phyloP scores from a whole-genome alignment of 2,113 vertebrate species.

The Rutilus rutilus region DNA sequence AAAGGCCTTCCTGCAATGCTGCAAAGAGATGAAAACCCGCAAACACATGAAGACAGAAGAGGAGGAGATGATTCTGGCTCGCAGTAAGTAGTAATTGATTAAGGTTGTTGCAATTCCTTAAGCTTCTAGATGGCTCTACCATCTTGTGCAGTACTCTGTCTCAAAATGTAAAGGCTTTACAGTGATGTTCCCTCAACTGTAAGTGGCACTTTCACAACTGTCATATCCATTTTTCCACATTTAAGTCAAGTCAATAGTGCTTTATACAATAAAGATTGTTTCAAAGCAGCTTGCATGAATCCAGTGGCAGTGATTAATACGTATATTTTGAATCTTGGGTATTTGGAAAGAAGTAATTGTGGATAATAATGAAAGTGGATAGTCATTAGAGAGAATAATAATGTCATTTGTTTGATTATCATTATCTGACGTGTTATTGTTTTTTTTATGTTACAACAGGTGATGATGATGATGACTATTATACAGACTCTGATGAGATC shows the following conservation, averaged over 20 bases:
- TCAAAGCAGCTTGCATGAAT: not conserved
- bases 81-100: constrained; percentile 33
- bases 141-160: not conserved
- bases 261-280: no score
- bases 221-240: no score
- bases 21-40: constrained; percentile 53
- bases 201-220: no score
- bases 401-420: not conserved
- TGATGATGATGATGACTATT: constrained; percentile 42
- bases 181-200: no score
- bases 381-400: not conserved
- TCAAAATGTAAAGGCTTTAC: no score
- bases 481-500: constrained; percentile 43
- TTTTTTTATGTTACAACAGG: constrained; percentile 13
- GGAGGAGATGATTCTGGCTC: constrained; percentile 28
- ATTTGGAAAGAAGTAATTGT: not conserved
- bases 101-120: no score
- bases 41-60: not conserved
- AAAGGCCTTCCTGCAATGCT: constrained; percentile 51
- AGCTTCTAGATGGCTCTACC: not conserved
- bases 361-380: not conserved
- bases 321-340: not conserved
- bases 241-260: no score
- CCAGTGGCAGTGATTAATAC: not conserved
- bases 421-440: not conserved